Base-by-base conservation (phyloP, 2,113 vertebrate species). In the Xiphophorus couchianus region DNA sequence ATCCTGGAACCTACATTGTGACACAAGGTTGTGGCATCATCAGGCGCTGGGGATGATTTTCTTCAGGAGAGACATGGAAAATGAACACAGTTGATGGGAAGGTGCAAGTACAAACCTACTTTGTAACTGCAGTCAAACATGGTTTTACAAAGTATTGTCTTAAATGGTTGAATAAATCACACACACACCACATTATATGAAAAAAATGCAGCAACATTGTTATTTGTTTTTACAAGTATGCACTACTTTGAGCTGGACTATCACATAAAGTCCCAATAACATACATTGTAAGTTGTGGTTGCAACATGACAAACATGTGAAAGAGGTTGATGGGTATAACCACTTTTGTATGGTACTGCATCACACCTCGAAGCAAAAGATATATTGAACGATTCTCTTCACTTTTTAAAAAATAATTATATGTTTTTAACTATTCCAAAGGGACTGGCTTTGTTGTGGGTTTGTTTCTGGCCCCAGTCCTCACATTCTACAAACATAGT, bases 401-500 rank as follows among this genome's bases (percentile, higher is more conserved):
- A 17, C 17, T 48, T 6, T 44, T 44, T 17, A 15, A 5, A 17
- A 14, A 25, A 58, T 10, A 25, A 9, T 9, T 25, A 58, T 10
- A 58, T n/a, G 51, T 25, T 58, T 58, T 58, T 58, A 58, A n/a
- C 51, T 10, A 58, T 58, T 66, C 54, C 3, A 60, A 60, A 54
- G 35, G 15, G 1, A 67, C 67, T 22, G 69, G 64, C 66, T 71
- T 73, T 78, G 81, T 69, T 68, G 83, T 74, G 71, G 80, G 51
- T 79, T 70, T 61, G 62, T 73, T 69, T 44, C 63, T 86, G 88
- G 79, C 84, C 66, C 2, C 14, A 62, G 66, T 81, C 62, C 58
- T 80, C 73, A 84, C 87, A 91, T 87, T 84, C 86, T 89, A 83
- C 83, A 90, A 89, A 90, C 86, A 86, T 88, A 90, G 89, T 92